phyloP scores from a whole-genome alignment of 2,797 vertebrate species.

The Pelodytes ibericus region DNA sequence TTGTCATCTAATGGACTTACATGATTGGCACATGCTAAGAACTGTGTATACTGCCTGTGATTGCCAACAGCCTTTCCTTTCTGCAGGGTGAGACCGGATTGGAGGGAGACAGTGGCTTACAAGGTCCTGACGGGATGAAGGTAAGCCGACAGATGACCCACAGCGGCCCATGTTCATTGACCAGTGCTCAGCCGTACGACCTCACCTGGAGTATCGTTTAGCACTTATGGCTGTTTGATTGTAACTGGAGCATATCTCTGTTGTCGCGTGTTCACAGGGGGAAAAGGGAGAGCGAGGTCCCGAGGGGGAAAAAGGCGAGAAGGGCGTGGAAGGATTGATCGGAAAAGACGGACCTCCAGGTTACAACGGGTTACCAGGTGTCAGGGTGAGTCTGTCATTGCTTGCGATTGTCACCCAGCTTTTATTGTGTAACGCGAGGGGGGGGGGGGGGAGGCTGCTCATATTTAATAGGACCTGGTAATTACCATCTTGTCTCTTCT shows the following conservation, averaged over 20 bases:
- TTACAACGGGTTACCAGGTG: slow-evolving; percentile 81
- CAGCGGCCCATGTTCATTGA: not conserved
- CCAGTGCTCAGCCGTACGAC: not conserved
- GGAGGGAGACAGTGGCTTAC: slow-evolving; percentile 85
- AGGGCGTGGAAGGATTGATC: slow-evolving; percentile 85
- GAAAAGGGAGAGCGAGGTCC: slow-evolving; percentile 91
- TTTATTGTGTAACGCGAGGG: too few relatives aligned
- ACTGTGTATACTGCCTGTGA: not conserved
- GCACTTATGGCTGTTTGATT: not conserved
- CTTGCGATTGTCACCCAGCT: too few relatives aligned
- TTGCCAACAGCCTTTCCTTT: not conserved
- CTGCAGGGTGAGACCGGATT: slow-evolving; percentile 88
- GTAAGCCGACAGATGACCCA: slow-evolving; percentile 62
- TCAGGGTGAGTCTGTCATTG: slow-evolving; percentile 81
- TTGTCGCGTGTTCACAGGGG: slow-evolving; percentile 74
- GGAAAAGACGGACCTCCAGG: slow-evolving; percentile 89
- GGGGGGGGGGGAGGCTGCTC: too few relatives aligned
- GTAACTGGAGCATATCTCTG: not conserved
- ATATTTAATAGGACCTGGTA: too few relatives aligned
- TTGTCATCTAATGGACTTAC: too few relatives aligned
- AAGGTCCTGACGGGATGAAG: slow-evolving; percentile 89
- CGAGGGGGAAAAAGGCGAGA: slow-evolving; percentile 89
- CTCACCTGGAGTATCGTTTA: not conserved
- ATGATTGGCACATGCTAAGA: too few relatives aligned
- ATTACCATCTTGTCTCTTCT: too few relatives aligned